phyloP scores from a whole-genome alignment of 2,797 vertebrate genomes.

The Sebastes hubbsi region DNA sequence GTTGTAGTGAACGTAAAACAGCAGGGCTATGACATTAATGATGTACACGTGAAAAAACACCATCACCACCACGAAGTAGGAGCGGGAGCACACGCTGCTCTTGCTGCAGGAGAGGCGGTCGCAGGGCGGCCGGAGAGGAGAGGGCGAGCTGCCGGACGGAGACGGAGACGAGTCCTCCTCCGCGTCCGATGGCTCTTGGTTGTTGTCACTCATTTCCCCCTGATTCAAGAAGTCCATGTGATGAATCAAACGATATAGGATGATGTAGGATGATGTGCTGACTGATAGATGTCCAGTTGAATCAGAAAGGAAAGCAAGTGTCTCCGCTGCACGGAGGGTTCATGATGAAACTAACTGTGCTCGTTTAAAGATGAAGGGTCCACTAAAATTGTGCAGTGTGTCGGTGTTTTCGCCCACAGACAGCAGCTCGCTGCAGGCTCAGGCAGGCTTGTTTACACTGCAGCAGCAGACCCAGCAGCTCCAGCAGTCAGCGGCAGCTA shows the following conservation, averaged over 20 bases:
- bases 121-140: slow-evolving; percentile 66
- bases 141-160: slow-evolving; percentile 47
- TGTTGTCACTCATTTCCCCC: slow-evolving; percentile 68
- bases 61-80: slow-evolving; percentile 96
- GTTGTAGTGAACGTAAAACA: slow-evolving; percentile 95
- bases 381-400: not conserved
- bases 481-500: slow-evolving; percentile 6
- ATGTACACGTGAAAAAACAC: slow-evolving; percentile 96
- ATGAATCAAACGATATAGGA: not conserved
- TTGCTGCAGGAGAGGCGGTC: slow-evolving; percentile 82
- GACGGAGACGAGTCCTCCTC: slow-evolving; percentile 62
- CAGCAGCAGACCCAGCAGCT: slow-evolving; percentile 47
- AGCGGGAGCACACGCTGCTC: slow-evolving; percentile 91
- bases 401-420: not conserved
- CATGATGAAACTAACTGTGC: not conserved
- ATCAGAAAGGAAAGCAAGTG: not conserved
- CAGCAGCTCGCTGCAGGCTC: slow-evolving; percentile 31
- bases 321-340: not conserved
- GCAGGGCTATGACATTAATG: slow-evolving; percentile 91
- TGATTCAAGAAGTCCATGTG: slow-evolving; percentile 29
- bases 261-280: not conserved
- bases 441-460: slow-evolving; percentile 66
- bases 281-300: slow-evolving; percentile 8
- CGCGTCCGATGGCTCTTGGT: slow-evolving; percentile 48
- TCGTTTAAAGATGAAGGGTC: not conserved